Base-by-base conservation (phyloP, 30 jellyfish, hydroid and myxozoan species). In the Aurelia aurita complex sp. Pacific region DNA sequence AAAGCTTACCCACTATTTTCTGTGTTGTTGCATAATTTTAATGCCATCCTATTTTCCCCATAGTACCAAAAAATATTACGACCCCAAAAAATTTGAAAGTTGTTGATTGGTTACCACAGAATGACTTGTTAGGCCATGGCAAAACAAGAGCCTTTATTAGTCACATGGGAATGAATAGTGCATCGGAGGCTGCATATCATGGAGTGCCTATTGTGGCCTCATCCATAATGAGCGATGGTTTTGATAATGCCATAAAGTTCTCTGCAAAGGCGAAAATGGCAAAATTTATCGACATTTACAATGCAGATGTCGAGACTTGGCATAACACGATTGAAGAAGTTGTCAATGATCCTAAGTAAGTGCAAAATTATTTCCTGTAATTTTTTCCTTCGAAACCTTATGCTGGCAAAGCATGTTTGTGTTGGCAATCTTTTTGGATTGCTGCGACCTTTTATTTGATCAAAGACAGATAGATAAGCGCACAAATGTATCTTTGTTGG, bases 101-200 rank as follows among this genome's bases (percentile, higher is more conserved):
- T 16, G 64, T 85, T 9, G 76, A 85, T 23, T 85, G 95, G 95
- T 70, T 85, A 17, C 95, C 95, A 29, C 95, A 85, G 83, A 85
- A 85, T 67, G 95, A 85, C 84, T 16, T 85, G 55, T 85, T 85
- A 50, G 95, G 89, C 18, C 95, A 85, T 60, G 72, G 43, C 61
- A 64, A 85, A 52, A 73, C 86, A 43, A 75, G 53, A 59, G 95
- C 85, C 3, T 85, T 85, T 67, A 88, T 85, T 15, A 85, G 95
- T 76, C 95, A 85, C 88, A 76, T 85, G 95, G 95, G 95, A 11
- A 51, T 42, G 1, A 85, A 85, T 61, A 67, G 95, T 42, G 95
- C 95, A 32, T 17, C 59, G 60, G 95, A 85, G 54, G 95, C 88
- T 5, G 95, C 95, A 0, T 85, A 63, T 36, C 95, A 85, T 75